phyloP scores from a whole-genome alignment of 1,140 invertebrate genomes.

The Saccostrea echinata region DNA sequence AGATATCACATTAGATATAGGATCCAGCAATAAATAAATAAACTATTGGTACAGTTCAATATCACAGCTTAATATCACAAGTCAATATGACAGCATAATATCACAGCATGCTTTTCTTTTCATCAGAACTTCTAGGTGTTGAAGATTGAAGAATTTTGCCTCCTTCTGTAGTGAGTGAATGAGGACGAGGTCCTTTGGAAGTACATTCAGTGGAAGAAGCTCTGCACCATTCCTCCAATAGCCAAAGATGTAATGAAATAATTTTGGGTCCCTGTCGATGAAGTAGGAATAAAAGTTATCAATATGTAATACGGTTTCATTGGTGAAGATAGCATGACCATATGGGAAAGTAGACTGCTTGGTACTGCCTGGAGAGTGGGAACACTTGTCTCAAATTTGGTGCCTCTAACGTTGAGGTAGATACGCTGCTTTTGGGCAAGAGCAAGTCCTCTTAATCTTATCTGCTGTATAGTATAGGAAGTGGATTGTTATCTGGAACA shows the following conservation, averaged over 20 bases:
- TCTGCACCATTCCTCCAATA: conserved; percentile 26
- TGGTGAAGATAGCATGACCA: neutral
- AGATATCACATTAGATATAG: too few species aligned
- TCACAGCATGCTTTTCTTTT: too few species aligned
- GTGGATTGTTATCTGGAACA: neutral
- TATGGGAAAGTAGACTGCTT: neutral
- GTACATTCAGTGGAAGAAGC: neutral
- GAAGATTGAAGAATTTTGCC: neutral
- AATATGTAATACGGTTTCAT: neutral
- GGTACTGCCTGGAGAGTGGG: neutral
- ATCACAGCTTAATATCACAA: too few species aligned
- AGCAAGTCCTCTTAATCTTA: neutral
- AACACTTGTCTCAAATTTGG: neutral
- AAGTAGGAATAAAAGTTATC: neutral
- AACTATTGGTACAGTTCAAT: too few species aligned
- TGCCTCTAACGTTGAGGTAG: neutral
- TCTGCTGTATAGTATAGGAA: neutral
- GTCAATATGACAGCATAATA: too few species aligned
- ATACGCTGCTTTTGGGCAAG: neutral
- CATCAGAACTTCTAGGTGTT: neutral
- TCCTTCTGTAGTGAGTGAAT: neutral
- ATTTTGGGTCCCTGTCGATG: neutral
- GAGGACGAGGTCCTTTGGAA: neutral
- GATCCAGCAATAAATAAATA: too few species aligned
- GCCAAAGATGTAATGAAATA: neutral